phyloP scores from a whole-genome alignment of 1,140 invertebrate genomes.

The Sminthurinus signatus region DNA sequence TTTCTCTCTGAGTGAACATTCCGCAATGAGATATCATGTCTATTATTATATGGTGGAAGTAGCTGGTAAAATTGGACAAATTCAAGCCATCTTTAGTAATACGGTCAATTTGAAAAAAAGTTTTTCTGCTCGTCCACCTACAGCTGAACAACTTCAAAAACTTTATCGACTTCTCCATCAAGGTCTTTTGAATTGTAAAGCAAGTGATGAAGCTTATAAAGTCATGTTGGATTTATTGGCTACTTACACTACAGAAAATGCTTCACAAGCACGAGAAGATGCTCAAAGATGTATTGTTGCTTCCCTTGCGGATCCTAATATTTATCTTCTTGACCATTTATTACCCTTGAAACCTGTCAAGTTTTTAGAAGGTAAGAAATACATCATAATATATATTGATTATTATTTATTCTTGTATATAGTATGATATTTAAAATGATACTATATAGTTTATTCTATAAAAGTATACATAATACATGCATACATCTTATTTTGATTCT shows the following conservation, averaged over 20 bases:
- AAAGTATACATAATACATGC: too few relatives aligned
- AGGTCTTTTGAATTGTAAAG: slow-evolving; percentile 66
- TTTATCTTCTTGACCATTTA: slow-evolving; percentile 89
- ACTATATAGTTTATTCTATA: too few relatives aligned
- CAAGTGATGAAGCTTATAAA: slow-evolving; percentile 52
- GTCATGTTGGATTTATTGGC: slow-evolving; percentile 94
- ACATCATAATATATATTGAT: too few relatives aligned
- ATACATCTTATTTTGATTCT: too few relatives aligned
- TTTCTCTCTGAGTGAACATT: slow-evolving; percentile 77
- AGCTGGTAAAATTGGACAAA: slow-evolving; percentile 75
- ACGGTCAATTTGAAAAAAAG: slow-evolving; percentile 76
- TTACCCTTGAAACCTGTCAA: slow-evolving; percentile 84
- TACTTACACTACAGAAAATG: slow-evolving; percentile 94
- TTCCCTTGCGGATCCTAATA: slow-evolving; percentile 87
- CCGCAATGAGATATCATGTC: slow-evolving; percentile 80
- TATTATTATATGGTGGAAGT: slow-evolving; percentile 85
- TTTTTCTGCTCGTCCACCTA: slow-evolving; percentile 72
- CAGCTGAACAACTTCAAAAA: slow-evolving; percentile 82
- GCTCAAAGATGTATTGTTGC: slow-evolving; percentile 93
- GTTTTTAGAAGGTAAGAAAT: slow-evolving; percentile 56
- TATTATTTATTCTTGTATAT: too few relatives aligned
- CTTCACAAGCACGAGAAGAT: slow-evolving; percentile 91
- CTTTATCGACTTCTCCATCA: slow-evolving; percentile 81
- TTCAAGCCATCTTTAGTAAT: slow-evolving; percentile 66
- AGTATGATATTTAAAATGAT: too few relatives aligned